Base-by-base conservation (phyloP, 2,113 vertebrate species). In the Cyphomyrus plagiostoma region DNA sequence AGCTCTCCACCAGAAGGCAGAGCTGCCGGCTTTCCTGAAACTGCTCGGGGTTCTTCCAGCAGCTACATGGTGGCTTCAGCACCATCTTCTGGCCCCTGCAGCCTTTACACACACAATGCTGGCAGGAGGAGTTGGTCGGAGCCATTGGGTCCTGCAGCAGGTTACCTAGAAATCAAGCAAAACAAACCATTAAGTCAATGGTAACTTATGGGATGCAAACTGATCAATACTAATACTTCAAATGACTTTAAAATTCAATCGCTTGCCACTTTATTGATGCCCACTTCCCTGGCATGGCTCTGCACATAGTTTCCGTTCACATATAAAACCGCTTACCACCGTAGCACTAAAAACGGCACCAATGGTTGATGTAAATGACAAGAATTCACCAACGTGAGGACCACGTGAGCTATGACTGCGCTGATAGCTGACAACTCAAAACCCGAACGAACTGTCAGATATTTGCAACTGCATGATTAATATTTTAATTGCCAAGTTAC, bases 61-160 rank as follows among this genome's bases (percentile, higher is more conserved):
- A 99, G 93, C 98, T 99, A 92, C 98, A 99, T 45, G 98, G 99
- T 1, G 98, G 98, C 93, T 98, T 99, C 96, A 99, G 98, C 97
- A 98, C 98, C 98, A 99, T 99, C 96, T 98, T 97, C 95, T 97
- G 98, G 92, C 98, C 98, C 93, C 98, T 99, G 94, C 98, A 99
- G 89, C 95, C 95, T 93, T 97, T 98, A 95, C 98, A 99, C 90
- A 99, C 98, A 95, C 98, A 99, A 90, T 99, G 98, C 95, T 99
- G 98, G 92, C 98, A 99, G 3, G 98, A 97, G 8, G 98, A 99
- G 95, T 99, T 98, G 93, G 96, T 98, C 66, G 98, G 98, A 92
- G 98, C 98, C 84, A 99, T 98, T 89, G 98, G 98, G 93, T 99
- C 98, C 96, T 98, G 97, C 83, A 99, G 97, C 93, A 99, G 95